Conservation (phyloP, 2,888 invertebrate genomes). For the Abscondita cerata region DNA sequence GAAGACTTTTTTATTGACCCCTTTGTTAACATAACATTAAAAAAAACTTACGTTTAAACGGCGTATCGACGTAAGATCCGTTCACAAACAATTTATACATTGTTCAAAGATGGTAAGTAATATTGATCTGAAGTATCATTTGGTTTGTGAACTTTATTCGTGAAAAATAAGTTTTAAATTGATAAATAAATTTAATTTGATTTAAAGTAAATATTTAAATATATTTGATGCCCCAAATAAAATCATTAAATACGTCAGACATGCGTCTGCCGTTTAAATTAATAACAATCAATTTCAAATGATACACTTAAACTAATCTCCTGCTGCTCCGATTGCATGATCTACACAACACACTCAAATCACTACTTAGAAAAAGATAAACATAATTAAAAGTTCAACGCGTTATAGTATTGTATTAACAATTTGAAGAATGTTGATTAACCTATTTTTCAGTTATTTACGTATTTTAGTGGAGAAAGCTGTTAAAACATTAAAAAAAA, state of each 20-base stretch:
- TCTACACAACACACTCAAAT: neutral
- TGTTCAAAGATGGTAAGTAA: too few relatives aligned
- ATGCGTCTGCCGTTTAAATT: constrained; percentile 18
- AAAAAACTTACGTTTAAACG: too few relatives aligned
- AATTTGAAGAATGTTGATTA: constrained; percentile 1
- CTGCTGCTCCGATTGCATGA: neutral
- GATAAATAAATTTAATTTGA: too few relatives aligned
- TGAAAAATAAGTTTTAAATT: too few relatives aligned
- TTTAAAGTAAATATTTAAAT: too few relatives aligned
- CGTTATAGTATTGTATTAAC: neutral
- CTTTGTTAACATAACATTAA: too few relatives aligned
- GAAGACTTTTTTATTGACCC: too few relatives aligned
- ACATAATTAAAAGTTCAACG: neutral
- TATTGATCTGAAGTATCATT: too few relatives aligned
- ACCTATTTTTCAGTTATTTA: neutral
- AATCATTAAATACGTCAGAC: constrained; percentile 8
- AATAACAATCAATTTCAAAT: constrained; percentile 23
- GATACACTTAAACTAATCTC: constrained; percentile 17
- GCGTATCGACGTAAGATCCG: too few relatives aligned
- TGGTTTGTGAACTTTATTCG: too few relatives aligned
- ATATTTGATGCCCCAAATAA: neutral
- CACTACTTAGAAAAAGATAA: neutral
- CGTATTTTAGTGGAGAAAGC: neutral
- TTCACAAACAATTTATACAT: neutral
- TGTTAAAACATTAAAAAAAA: constrained; percentile 2